Evolutionary conservation across 2,797 vertebrate species (phyloP), one percentile per base, ranked within the genome.

Genomic region (Cyclura pinguis): DNA sequence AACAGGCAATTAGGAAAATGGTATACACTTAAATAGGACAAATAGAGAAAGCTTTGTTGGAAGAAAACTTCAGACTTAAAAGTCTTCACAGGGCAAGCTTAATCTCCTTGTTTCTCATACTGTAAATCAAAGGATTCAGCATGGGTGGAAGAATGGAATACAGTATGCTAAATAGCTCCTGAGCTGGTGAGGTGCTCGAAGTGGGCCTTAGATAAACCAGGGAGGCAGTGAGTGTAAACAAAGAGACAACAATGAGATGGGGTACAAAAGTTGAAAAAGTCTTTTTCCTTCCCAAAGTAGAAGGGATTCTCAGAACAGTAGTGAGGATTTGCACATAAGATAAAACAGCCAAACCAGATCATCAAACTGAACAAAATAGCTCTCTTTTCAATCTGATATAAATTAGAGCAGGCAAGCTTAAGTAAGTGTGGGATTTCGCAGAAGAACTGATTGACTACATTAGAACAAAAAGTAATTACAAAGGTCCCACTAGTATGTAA

Each of bases 191-290:
- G 9, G 35, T 22, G 6, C 72, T 47, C 29, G 62, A 77, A 8
- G 82, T 80, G 6, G 85, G 82, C 18, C 67, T 91, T 4, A 92
- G 85, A 80, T 93, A 95, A 47, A 91, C 91, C 64, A 92, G 83
- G 2, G 24, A 85, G 5, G 57, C 85, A 72, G 90, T 93, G 20
- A 73, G 62, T 35, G 93, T 57, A 32, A 93, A 93, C 32, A 90
- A 10, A 8, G 81, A 89, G 16, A 62, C 62, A 32, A 84, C 81
- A 4, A 52, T 64, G 38, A 89, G 72, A 32, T 84, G 81, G 8
- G 88, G 69, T 32, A 89, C 29, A 29, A 80, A 89, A 16, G 69
- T 89, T 13, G 80, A 89, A 32, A 89, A 74, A 32, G 72, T 72
- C 10, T 89, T 89, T 76, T 84, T 20, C 42, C 32, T n/a, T 62